Base-by-base conservation (phyloP, 1,140 invertebrate genomes). In the Leguminivora glycinivorella region DNA sequence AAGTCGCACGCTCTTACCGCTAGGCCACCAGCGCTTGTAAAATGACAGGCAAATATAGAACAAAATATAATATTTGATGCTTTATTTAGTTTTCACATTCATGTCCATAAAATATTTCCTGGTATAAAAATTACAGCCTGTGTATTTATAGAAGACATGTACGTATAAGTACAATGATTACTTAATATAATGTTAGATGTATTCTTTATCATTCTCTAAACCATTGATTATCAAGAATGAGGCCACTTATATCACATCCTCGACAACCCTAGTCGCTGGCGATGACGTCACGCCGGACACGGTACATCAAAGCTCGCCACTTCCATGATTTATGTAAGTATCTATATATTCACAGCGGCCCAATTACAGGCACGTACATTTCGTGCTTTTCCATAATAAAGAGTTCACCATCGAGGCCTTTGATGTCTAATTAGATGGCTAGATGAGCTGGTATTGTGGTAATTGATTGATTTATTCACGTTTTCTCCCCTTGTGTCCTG, bases 331-430 rank as follows among this genome's bases (percentile, higher is more conserved):
- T 90, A 90, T 87, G 80, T 75, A 76, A n/a, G 40, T 43, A 43
- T 2, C 14, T 43, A 43, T 83, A 83, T 88, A 81, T 87, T 84
- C 83, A 78, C 79, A 76, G 73, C 78, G 80, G 69, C 79, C 83
- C 80, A 88, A 89, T 89, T 88, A 89, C 80, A 74, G 72, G 76
- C 72, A 74, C 76, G 82, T 83, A 84, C 87, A 87, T 34, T 85
- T 90, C 84, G 81, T 85, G 79, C 78, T 84, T 83, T 83, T 82
- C 83, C 80, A 83, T 86, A 83, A 86, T 85, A 85, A 84, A 86
- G 79, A 83, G 78, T 82, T 85, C 78, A 80, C 80, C 75, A 72
- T 69, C 78, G 72, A 72, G 76, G 72, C 71, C 87, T 90, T 90
- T 90, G 88, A 90, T 84, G 81, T 86, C 77, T 88, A 90, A 89